Evolutionary conservation across 2,888 invertebrate species (phyloP), one percentile per base, ranked within the genome.

Genomic region (Hirtodrosophila duncani): DNA sequence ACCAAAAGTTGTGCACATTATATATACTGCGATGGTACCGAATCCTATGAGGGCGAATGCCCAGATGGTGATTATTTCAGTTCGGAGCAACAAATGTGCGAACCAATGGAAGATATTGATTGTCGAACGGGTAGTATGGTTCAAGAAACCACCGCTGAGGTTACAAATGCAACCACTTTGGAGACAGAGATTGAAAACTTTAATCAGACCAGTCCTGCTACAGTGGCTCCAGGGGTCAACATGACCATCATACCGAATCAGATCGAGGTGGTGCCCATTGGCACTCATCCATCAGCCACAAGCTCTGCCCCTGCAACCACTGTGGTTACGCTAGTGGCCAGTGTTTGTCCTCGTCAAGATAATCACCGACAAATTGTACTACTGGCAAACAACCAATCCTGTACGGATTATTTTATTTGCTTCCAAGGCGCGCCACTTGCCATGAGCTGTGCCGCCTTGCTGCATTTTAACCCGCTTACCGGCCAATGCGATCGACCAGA

Each of bases 341-440:
- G 18, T 7, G 9, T 21, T 2, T 85, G 85, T 27, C 85, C 85
- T 0, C 8, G 30, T 0, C 17, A 56, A 1, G 84, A 84, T 37
- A 65, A 72, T 50, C 68, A 67, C 2, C 41, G 45, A 4, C 66
- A 67, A 18, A 68, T 83, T 2, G 71, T 78, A 4, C 68, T 84
- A 16, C 20, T 85, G 3, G 44, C 82, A 5, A 74, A 77, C 50
- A 48, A 62, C 0, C 64, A 68, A 3, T 81, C 82, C 23, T 86
- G 85, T 52, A 66, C 81, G 0, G 74, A 83, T 16, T 86, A 84
- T 41, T 85, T 66, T 36, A 62, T 85, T 17, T 86, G 85, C 48
- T 83, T 81, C 44, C 72, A 69, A 14, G 81, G 82, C 2, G 41
- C 51, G 5, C 49, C 81, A 0, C 42, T 83, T 2, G 31, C 67